Conservation (phyloP, 2,888 invertebrate species). For the Drosophila merina region DNA sequence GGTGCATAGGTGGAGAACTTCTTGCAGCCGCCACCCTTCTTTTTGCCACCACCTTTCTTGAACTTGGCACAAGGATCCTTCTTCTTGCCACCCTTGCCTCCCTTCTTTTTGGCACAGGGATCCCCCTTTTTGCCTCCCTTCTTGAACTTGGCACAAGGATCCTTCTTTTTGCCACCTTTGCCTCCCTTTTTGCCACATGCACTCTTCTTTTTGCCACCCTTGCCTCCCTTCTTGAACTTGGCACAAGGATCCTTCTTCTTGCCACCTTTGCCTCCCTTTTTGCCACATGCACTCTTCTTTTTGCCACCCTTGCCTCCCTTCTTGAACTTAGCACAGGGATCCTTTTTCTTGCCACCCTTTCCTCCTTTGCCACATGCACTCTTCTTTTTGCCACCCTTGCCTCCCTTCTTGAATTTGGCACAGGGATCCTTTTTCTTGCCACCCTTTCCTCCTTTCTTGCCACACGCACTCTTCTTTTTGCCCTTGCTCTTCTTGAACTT, state of each 20-base stretch:
- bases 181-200: conserved; percentile 6
- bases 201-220: conserved; percentile 3
- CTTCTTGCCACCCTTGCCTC: neutral
- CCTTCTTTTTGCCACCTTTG: conserved; percentile 26
- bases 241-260: conserved; percentile 22
- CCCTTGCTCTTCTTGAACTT: conserved; percentile 20
- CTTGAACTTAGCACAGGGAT: conserved; percentile 24
- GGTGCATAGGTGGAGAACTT: conserved; percentile 24
- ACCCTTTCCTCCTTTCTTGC: conserved; percentile 10
- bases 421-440: conserved; percentile 20
- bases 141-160: conserved; percentile 23
- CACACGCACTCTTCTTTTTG: conserved; percentile 7
- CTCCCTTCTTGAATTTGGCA: conserved; percentile 11
- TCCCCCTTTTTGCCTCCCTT: conserved; percentile 31
- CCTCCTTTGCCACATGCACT: conserved; percentile 13
- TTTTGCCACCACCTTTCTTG: conserved; percentile 22
- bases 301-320: conserved; percentile 21
- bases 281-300: conserved; percentile 30
- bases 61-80: conserved; percentile 32
- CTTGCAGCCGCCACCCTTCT: conserved; percentile 2
- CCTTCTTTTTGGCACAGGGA: conserved; percentile 19
- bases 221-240: conserved; percentile 4
- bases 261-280: neutral
- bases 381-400: conserved; percentile 6
- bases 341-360: conserved; percentile 25